Conservation (phyloP, 1,140 invertebrate species). For the Drosophila bocki region DNA sequence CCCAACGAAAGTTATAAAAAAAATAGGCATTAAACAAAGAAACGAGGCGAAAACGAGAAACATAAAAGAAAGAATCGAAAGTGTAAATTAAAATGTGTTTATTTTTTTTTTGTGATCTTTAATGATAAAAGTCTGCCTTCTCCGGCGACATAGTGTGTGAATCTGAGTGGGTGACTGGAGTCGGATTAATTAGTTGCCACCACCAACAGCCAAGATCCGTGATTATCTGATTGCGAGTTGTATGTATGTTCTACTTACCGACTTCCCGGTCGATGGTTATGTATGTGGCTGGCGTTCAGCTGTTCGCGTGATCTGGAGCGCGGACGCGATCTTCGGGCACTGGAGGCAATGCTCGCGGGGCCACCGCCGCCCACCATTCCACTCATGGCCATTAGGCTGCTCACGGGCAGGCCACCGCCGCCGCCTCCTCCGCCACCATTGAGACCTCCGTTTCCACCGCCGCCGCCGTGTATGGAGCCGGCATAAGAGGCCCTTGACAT, state of each 20-base stretch:
- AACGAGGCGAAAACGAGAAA: conserved; percentile 4
- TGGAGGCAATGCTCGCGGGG: conserved; percentile 86
- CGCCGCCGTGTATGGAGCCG: conserved; percentile 86
- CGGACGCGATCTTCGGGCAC: conserved; percentile 89
- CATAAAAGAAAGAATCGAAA: conserved; percentile 35
- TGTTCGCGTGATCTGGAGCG: conserved; percentile 88
- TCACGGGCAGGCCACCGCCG: conserved; percentile 37
- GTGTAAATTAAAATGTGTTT: conserved; percentile 21
- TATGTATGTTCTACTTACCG: conserved; percentile 76
- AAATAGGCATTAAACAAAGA: conserved; percentile 17
- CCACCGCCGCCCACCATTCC: conserved; percentile 74
- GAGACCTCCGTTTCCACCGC: conserved; percentile 81
- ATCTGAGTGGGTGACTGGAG: conserved; percentile 10
- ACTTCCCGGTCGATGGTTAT: conserved; percentile 87
- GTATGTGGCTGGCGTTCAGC: conserved; percentile 82
- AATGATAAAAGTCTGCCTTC: neutral
- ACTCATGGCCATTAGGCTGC: conserved; percentile 71
- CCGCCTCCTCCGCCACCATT: conserved; percentile 75
- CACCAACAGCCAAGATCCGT: neutral
- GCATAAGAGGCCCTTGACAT: conserved; percentile 90
- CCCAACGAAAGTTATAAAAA: conserved; percentile 20
- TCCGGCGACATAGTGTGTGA: conserved; percentile 16
- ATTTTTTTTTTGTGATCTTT: conserved; percentile 2
- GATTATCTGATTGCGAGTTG: conserved; percentile 1
- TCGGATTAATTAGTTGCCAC: neutral